These are phyloP conservation scores for Calliphora vomitoria DNA, from an alignment of 2,888 invertebrate genomes.

Conservation along the genomic window DNA sequence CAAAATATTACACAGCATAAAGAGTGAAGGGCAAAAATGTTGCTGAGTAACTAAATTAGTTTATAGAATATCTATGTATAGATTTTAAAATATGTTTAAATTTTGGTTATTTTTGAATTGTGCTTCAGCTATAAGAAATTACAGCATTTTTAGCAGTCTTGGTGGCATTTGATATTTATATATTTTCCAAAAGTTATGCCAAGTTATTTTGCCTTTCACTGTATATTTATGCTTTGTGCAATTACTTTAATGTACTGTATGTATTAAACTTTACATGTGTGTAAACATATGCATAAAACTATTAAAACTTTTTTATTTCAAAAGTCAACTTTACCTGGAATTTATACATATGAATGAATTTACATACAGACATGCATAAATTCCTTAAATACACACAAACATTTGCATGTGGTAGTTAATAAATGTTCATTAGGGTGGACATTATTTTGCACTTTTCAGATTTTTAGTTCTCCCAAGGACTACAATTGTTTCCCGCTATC, in stretches of 20 bases:
- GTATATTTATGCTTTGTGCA: not conserved
- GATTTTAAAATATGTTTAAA: no score
- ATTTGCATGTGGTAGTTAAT: slow-evolving; percentile 29
- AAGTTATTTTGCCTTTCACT: not conserved
- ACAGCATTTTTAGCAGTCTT: no score
- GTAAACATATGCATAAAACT: slow-evolving; percentile 8
- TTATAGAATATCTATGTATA: no score
- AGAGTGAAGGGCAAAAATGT: no score
- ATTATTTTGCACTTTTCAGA: no score
- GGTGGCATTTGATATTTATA: no score
- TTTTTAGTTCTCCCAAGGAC: no score
- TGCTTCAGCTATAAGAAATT: no score
- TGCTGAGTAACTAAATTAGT: no score
- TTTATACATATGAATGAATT: slow-evolving; percentile 25
- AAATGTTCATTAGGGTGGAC: not conserved
- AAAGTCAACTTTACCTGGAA: slow-evolving; percentile 19
- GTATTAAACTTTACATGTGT: not conserved
- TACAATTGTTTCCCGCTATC: no score
- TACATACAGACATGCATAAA: slow-evolving; percentile 19
- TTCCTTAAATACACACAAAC: not conserved
- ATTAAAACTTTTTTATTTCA: slow-evolving; percentile 19
- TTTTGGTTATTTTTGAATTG: no score
- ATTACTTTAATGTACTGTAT: not conserved
- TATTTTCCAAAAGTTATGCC: not conserved
- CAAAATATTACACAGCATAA: no score